Percentiles rank a stretch among this genome's conserved stretches.
Evolutionary conservation across 1,140 invertebrate genomes (phyloP).

Genomic region (Acromyrmex heyeri): DNA sequence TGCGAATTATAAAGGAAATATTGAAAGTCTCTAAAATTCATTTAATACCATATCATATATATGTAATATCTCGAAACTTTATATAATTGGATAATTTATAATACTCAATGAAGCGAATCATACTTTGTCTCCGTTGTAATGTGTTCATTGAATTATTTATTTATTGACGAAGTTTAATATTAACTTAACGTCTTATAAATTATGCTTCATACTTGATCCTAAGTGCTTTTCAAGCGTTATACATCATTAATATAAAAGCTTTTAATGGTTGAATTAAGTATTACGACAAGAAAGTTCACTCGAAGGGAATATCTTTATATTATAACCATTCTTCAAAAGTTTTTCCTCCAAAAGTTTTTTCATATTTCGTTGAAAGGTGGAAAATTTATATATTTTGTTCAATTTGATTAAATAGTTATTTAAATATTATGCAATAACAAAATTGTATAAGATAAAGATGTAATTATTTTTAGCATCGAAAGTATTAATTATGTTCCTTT

Average conservation of each 20-base stretch:
- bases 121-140: not conserved
- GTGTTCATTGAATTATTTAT: constrained; percentile 34
- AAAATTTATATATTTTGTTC: constrained; percentile 9
- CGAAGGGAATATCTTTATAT: constrained; percentile 7
- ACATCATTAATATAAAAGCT: constrained; percentile 54
- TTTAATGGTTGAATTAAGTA: constrained; percentile 63
- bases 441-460: not conserved
- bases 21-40: constrained; percentile 9
- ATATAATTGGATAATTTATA: constrained; percentile 27
- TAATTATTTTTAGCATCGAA: not conserved
- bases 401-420: not conserved
- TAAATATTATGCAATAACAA: not conserved
- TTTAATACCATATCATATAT: not conserved
- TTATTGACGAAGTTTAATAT: constrained; percentile 55
- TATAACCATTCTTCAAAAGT: constrained; percentile 22
- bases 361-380: constrained; percentile 8
- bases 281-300: constrained; percentile 56
- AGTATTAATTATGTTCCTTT: not conserved
- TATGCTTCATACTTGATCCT: constrained; percentile 27
- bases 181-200: constrained; percentile 25
- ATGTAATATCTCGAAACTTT: constrained; percentile 1
- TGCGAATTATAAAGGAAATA: constrained; percentile 18
- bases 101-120: not conserved
- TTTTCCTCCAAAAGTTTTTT: not conserved
- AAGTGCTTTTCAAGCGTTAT: constrained; percentile 37